A percentile compares a stretch with the other conserved stretches of the same genome.
Evolutionary conservation across 2,888 invertebrate genomes (phyloP).

Genomic region (Drosophila engyochracea): DNA sequence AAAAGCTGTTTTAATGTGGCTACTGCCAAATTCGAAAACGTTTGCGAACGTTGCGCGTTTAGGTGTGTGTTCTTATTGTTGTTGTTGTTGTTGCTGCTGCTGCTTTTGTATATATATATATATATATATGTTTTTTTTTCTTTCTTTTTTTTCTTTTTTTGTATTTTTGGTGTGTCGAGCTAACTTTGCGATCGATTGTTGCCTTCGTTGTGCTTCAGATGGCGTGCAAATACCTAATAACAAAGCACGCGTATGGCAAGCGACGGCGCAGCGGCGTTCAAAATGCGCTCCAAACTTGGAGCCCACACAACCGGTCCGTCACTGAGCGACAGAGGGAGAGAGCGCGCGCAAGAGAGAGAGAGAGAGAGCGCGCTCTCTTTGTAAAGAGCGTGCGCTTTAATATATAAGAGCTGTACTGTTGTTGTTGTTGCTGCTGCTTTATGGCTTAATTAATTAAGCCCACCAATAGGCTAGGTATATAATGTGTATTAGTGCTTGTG

Average conservation of each 20-base stretch:
- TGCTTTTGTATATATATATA: constrained; percentile 4
- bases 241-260: constrained; percentile 77
- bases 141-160: constrained; percentile 39
- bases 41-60: constrained; percentile 49
- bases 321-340: constrained; percentile 3
- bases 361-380: constrained; percentile 32
- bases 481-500: constrained; percentile 13
- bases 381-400: constrained; percentile 35
- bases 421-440: constrained; percentile 38
- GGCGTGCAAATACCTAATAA: constrained; percentile 85
- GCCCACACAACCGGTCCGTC: constrained; percentile 68
- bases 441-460: constrained; percentile 77
- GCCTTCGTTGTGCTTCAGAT: constrained; percentile 84
- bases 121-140: background rate
- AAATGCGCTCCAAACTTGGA: constrained; percentile 71
- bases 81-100: constrained; percentile 25
- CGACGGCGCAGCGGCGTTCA: constrained; percentile 73
- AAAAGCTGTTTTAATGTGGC: constrained; percentile 66
- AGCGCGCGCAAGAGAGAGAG: background rate
- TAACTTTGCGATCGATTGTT: constrained; percentile 77
- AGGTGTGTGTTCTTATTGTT: constrained; percentile 31
- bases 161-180: constrained; percentile 61
- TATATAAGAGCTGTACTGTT: constrained; percentile 32
- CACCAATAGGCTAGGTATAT: constrained; percentile 13
- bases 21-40: constrained; percentile 58